Conservation (phyloP, 2,797 vertebrate species). For the Enoplosus armatus region DNA sequence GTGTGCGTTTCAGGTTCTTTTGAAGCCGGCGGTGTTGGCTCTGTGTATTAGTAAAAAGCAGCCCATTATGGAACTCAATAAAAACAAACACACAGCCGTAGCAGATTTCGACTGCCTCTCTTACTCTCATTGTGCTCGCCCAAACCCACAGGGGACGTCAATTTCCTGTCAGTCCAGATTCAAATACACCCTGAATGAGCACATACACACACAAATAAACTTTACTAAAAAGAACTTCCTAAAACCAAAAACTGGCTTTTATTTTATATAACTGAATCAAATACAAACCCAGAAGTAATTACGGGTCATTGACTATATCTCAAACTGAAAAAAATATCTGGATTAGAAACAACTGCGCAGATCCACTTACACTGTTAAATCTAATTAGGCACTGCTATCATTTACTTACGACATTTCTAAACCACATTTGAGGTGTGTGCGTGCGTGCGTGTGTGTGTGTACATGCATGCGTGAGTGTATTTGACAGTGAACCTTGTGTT, state of each 20-base stretch:
- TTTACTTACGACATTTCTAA: constrained; percentile 64
- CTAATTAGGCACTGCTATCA: constrained; percentile 73
- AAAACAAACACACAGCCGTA: constrained; percentile 76
- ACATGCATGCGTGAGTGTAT: background rate
- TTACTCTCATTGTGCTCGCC: constrained; percentile 49
- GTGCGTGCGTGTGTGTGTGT: background rate
- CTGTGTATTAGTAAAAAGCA: constrained; percentile 63
- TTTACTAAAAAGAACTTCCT: constrained; percentile 26
- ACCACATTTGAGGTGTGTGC: constrained; percentile 19
- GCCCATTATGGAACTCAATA: constrained; percentile 73
- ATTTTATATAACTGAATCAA: constrained; percentile 63
- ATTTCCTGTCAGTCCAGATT: constrained; percentile 80
- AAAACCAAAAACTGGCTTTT: constrained; percentile 39
- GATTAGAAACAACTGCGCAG: constrained; percentile 55
- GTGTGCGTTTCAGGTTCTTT: constrained; percentile 42
- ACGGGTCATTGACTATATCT: constrained; percentile 66
- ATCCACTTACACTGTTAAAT: constrained; percentile 76
- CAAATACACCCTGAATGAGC: constrained; percentile 55
- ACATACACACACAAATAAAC: constrained; percentile 46
- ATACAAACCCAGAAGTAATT: constrained; percentile 73
- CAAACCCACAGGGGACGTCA: constrained; percentile 62
- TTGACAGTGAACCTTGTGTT: background rate
- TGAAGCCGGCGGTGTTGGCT: constrained; percentile 58
- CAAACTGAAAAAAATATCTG: constrained; percentile 56
- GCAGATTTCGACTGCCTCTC: constrained; percentile 61